Evolutionary conservation across 2,888 invertebrate genomes (phyloP), one percentile per base, ranked within the genome.

Genomic region (Stenotaenia linearis): DNA sequence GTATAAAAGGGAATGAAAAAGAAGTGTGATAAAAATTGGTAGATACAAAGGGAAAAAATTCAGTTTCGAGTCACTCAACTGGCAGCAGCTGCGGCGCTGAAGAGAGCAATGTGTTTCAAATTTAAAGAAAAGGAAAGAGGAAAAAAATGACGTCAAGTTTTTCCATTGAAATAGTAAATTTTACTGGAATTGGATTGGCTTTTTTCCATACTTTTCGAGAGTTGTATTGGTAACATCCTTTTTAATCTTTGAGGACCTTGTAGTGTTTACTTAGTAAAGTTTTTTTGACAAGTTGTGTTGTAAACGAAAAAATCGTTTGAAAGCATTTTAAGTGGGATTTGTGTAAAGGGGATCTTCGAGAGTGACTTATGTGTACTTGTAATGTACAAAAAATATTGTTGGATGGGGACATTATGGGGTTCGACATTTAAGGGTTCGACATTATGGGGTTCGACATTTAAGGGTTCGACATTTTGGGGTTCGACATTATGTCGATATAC

Each of bases 141-240:
- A 61, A 61, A 61, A 61, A 61, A 61, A 15, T 61, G 25, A 61
- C 61, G 61, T 61, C 61, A 61, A 61, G 61, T 61, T 61, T 61
- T 61, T 61, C 61, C 61, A 61, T 61, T 61, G 10, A 61, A 61
- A 61, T 61, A 23, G 61, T 28, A 61, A 23, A 61, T 61, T 61
- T 61, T 61, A 5, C 61, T 25, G 25, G 61, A 61, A 61, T 61
- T 61, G 61, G 61, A 61, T 61, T 61, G 45, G 61, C 61, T 61
- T 9, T 61, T 61, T 61, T 61, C 61, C 25, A 23, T 61, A 61
- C 45, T 18, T 45, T 12, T 45, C 18, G 5, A 12, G 37, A 18
- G 45, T 45, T 45, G 45, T 45, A 45, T 45, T 45, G n/a, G 15
- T 61, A 12, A 12, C 45, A 7, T 32, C 25, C 61, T 5, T 25